phyloP scores from a whole-genome alignment of 2,797 vertebrate genomes.

The Chromis chromis region DNA sequence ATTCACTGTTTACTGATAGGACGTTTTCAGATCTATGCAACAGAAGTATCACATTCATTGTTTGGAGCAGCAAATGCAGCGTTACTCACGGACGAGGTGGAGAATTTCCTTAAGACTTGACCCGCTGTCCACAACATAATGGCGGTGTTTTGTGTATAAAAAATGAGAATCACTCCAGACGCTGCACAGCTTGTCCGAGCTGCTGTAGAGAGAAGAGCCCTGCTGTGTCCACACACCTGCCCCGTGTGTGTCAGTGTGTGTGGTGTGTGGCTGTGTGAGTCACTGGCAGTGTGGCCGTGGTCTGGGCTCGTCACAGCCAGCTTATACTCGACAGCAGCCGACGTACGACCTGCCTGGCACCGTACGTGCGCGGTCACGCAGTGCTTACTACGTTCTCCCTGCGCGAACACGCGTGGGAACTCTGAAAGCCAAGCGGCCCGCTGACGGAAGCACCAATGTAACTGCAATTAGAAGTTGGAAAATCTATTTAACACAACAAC shows the following conservation, averaged over 20 bases:
- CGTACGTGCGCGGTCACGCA: constrained; percentile 60
- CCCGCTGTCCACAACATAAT: constrained; percentile 87
- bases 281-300: constrained; percentile 22
- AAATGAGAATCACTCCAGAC: background rate
- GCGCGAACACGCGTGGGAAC: constrained; percentile 35
- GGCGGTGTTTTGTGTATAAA: constrained; percentile 40
- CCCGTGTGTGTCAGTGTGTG: background rate
- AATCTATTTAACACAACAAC: no score
- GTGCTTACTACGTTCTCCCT: background rate
- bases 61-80: background rate
- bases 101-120: constrained; percentile 85
- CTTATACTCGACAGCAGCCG: constrained; percentile 42
- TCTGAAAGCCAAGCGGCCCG: no score
- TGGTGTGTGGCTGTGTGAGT: background rate
- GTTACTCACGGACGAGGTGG: constrained; percentile 87
- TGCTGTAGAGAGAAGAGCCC: constrained; percentile 9
- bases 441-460: no score
- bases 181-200: background rate
- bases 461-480: no score
- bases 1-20: accelerated
- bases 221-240: constrained; percentile 44
- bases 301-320: constrained; percentile 16
- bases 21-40: background rate
- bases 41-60: background rate
- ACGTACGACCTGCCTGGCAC: background rate